Conservation (phyloP, 1,140 invertebrate species). For the Doryteuthis pealeii region DNA sequence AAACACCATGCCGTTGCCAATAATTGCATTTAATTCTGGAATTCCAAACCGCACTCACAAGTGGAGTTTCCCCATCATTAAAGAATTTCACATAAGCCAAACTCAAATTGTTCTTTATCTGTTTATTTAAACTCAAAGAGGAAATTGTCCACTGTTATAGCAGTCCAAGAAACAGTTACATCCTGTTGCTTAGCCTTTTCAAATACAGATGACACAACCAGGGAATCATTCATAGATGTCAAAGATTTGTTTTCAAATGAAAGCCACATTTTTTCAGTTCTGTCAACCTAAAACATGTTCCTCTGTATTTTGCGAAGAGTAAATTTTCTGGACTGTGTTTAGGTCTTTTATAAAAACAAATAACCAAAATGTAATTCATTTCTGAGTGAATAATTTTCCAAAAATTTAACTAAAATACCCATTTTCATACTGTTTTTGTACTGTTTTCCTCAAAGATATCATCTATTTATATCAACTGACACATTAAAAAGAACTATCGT, state of each 20-base stretch:
- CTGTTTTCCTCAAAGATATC: not conserved
- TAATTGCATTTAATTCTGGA: constrained; percentile 14
- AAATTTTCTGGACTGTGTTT: not conserved
- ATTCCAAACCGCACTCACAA: constrained; percentile 34
- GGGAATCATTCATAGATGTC: not conserved
- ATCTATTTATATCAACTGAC: not conserved
- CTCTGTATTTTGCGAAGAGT: not conserved
- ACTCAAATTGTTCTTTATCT: constrained; percentile 17
- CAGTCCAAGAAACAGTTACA: constrained; percentile 21
- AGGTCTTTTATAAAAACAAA: constrained; percentile 1
- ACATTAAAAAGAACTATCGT: not conserved
- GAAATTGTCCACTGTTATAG: constrained; percentile 36
- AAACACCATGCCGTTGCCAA: constrained; percentile 36
- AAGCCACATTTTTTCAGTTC: constrained; percentile 2
- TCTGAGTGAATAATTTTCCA: not conserved
- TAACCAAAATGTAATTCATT: not conserved
- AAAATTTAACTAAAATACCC: constrained; percentile 10
- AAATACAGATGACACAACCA: constrained; percentile 14
- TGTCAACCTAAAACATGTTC: not conserved
- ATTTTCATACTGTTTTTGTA: not conserved
- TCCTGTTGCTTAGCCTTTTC: not conserved
- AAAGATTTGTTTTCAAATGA: constrained; percentile 17
- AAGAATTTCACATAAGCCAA: constrained; percentile 35
- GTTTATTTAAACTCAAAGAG: constrained; percentile 30
- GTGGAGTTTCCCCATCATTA: constrained; percentile 19